Evolutionary conservation across 2,888 invertebrate genomes (phyloP), one percentile per base, ranked within the genome.

Genomic region (Criorhina ranunculi): DNA sequence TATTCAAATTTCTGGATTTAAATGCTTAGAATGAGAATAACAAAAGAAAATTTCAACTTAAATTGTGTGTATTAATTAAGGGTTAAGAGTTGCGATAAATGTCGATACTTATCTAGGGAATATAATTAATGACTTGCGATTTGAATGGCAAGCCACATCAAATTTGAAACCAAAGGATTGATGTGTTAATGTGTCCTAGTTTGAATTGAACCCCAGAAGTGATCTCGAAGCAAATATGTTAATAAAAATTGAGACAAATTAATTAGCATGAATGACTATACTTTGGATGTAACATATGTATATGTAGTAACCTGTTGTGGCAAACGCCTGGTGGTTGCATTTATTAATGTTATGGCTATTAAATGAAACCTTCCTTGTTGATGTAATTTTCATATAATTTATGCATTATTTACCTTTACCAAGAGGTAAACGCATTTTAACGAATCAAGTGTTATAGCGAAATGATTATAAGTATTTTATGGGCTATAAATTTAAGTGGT

Each of bases 321-420:
- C 8, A 17, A 37, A 35, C 37, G 57, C 17, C 24, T 19, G 37
- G 37, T 37, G 37, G 17, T 57, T 37, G 35, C 17, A 57, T 57
- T 35, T 55, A 9, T 55, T 42, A 17, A 0, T 2, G 3, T 12
- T 37, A 11, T 9, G 6, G 7, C 0, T 17, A 8, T 37, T 35
- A 37, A 57, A 35, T 57, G 37, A 35, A 35, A 15, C 37, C 35
- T 37, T 57, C 57, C 37, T 37, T 35, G 37, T 57, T 57, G 37
- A 37, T 35, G 57, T 19, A 19, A 37, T 37, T n/a, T 8, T 37
- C 11, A 57, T 6, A 57, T 6, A 57, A 57, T 57, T 57, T 57
- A 57, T 57, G 31, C 12, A 57, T 15, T 42, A 5, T 42, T 15
- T 6, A 15, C 15, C 6, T 6, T 2, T 1, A 15, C 0, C 12